Base-by-base conservation (phyloP, 2,888 invertebrate species). In the Lasioglossum leucozonium region DNA sequence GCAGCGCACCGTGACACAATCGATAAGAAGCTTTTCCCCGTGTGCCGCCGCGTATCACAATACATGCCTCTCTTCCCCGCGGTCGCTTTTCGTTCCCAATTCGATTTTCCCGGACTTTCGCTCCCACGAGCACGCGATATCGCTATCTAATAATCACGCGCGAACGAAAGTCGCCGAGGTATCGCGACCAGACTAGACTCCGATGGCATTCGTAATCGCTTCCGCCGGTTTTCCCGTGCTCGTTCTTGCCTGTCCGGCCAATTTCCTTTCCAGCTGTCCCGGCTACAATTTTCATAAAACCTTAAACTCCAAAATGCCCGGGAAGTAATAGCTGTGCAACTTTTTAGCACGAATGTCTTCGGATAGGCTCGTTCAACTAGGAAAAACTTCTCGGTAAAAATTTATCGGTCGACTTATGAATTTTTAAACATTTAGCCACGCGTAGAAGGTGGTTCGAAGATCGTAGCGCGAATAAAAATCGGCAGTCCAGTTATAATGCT, bases 21-120 rank as follows among this genome's bases (percentile, higher is more conserved):
- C 90, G 90, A 89, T 90, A 90, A 88, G 79, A 86, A 82, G 79
- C 77, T 74, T 86, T 86, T 82, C 72, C 72, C 79, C 77, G 55
- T 55, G 16, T 18, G 71, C 40, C 26, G 13, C 40, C 40, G 47
- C 37, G 40, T 65, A 79, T 34, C 65, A 0, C 16, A 18, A 2
- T 42, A 51, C 13, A 0, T 44, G 3, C 51, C 51, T 40, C 18
- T 65, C n/a, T 72, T 73, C 51, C n/a, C 72, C 79, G 18, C 6
- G 51, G 37, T 42, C 71, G 34, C 30, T 58, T n/a, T n/a, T 71
- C 72, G 42, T 37, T 58, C 34, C 37, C n/a, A 13, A 65, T 71
- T 34, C 74, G n/a, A 40, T 26, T 72, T 11, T 47, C 40, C 67
- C 16, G 58, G 30, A 37, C 30, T 72, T 40, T 77, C 77, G 72